Evolutionary conservation across 2,888 invertebrate species (phyloP).

Genomic region (Tryphoninae sp.): DNA sequence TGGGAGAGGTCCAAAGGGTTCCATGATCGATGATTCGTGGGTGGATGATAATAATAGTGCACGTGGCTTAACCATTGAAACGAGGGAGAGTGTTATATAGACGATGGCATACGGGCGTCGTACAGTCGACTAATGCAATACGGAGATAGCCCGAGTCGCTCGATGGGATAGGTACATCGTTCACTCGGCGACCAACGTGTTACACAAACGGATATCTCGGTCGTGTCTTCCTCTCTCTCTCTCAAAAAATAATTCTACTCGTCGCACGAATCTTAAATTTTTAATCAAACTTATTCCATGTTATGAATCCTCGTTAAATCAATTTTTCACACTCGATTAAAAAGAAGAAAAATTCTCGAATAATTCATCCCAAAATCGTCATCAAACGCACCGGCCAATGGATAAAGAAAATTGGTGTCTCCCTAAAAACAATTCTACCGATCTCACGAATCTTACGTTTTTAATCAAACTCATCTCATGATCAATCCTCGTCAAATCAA

Average conservation of each 20-base stretch:
- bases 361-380: too few relatives aligned
- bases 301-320: too few relatives aligned
- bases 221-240: conserved; percentile 55
- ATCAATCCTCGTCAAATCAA: too few relatives aligned
- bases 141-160: conserved; percentile 58
- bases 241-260: background rate
- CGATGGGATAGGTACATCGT: conserved; percentile 58
- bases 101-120: conserved; percentile 17
- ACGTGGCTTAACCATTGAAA: conserved; percentile 60
- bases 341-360: too few relatives aligned
- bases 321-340: too few relatives aligned
- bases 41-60: conserved; percentile 65
- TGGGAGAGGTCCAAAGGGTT: conserved; percentile 67
- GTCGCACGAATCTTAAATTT: background rate
- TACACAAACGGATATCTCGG: conserved; percentile 58
- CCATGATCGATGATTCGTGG: conserved; percentile 77
- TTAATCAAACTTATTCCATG: too few relatives aligned
- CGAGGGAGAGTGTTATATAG: conserved; percentile 25
- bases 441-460: too few relatives aligned
- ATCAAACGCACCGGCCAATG: too few relatives aligned
- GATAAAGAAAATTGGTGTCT: too few relatives aligned
- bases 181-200: conserved; percentile 38
- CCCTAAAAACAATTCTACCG: too few relatives aligned
- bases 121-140: conserved; percentile 61
- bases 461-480: too few relatives aligned